These are phyloP conservation scores for Desmophyllum pertusum DNA, from an alignment of 92 coral and sea anemone species.

Conservation along the genomic window DNA sequence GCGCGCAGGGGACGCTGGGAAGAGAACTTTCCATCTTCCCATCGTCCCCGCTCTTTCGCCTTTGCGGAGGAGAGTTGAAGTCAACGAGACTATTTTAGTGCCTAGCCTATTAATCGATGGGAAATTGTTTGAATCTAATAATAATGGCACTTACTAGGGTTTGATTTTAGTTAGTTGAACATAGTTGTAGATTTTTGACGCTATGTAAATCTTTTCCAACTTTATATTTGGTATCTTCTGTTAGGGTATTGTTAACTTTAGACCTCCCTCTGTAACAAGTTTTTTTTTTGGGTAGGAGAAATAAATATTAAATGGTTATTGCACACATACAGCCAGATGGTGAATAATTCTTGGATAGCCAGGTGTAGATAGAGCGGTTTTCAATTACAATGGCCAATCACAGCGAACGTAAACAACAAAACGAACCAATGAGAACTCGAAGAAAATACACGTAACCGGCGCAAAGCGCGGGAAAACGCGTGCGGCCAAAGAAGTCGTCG, in stretches of 20 bases:
- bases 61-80: no score
- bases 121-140: not conserved
- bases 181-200: not conserved
- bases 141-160: not conserved
- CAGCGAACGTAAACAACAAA: no score
- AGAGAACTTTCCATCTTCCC: no score
- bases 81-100: no score
- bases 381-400: no score
- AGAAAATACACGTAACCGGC: not conserved
- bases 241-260: not conserved
- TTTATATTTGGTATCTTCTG: no score
- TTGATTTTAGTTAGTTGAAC: not conserved
- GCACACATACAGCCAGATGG: not conserved
- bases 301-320: not conserved
- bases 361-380: not conserved
- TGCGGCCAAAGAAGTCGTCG: no score
- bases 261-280: not conserved
- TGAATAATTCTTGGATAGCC: not conserved
- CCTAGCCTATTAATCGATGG: no score
- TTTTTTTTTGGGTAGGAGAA: not conserved
- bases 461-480: slow-evolving; percentile 5
- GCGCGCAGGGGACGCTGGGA: no score
- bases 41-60: no score
- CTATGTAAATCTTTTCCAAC: no score
- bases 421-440: not conserved